Conservation (phyloP, 2,797 vertebrate species). For the Todus mexicanus region DNA sequence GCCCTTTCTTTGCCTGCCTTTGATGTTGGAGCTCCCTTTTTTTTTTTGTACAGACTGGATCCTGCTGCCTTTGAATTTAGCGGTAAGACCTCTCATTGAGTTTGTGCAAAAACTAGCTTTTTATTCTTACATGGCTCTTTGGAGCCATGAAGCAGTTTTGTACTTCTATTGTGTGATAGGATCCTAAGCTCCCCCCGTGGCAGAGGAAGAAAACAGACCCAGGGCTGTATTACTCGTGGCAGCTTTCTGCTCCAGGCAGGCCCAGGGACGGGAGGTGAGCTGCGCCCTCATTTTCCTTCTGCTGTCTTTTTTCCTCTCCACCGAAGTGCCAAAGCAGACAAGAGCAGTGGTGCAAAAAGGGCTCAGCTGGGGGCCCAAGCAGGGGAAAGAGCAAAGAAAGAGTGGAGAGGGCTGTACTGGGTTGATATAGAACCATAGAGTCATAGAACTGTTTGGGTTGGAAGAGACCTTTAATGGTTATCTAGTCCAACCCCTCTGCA, state of each 20-base stretch:
- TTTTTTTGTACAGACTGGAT: background rate
- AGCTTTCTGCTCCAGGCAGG: background rate
- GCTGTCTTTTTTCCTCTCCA: background rate
- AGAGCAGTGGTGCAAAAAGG: background rate
- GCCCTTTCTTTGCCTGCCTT: constrained; percentile 5
- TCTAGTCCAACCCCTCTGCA: background rate
- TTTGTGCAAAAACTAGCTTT: background rate
- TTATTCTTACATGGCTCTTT: background rate
- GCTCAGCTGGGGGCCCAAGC: background rate
- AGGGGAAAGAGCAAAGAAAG: background rate
- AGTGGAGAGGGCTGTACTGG: background rate
- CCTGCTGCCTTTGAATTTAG: background rate
- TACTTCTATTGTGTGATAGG: background rate
- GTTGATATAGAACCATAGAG: background rate
- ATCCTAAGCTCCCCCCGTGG: background rate
- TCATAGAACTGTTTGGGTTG: background rate
- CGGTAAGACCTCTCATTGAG: background rate
- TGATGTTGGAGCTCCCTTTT: constrained; percentile 5
- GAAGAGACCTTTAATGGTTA: background rate
- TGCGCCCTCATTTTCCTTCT: background rate
- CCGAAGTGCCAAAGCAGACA: background rate
- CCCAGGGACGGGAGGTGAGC: background rate
- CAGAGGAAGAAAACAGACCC: background rate
- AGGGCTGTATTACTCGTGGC: background rate
- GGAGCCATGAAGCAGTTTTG: background rate